Conservation (phyloP, 2,113 vertebrate species). For the Nanorana parkeri region DNA sequence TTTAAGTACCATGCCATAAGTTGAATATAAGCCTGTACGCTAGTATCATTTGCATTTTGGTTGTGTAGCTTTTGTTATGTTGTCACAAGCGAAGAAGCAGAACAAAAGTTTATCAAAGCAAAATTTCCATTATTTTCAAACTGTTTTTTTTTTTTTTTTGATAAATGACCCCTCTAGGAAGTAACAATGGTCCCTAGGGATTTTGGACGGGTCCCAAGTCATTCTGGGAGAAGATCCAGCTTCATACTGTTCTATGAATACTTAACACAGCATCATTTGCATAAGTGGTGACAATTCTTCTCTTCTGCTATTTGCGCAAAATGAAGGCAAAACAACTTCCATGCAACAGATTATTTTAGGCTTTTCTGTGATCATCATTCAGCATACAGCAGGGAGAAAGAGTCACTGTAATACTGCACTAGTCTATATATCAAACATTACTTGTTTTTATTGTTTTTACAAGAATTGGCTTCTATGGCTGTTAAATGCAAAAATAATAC, state of each 20-base stretch:
- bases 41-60: too few species aligned
- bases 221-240: slow-evolving; percentile 41
- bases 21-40: too few species aligned
- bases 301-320: slow-evolving; percentile 14
- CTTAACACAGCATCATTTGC: slow-evolving; percentile 29
- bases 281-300: slow-evolving; percentile 12
- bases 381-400: too few species aligned
- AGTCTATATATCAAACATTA: too few species aligned
- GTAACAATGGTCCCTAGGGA: slow-evolving; percentile 36
- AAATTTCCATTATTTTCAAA: slow-evolving; percentile 22
- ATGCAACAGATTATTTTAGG: slow-evolving; percentile 16
- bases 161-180: slow-evolving; percentile 41
- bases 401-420: too few species aligned
- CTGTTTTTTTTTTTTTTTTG: slow-evolving; percentile 19
- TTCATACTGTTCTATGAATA: slow-evolving; percentile 38
- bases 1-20: too few species aligned
- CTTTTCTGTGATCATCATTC: neutral
- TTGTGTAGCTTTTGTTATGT: neutral
- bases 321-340: neutral
- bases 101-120: slow-evolving; percentile 21
- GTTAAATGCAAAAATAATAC: too few species aligned
- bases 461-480: too few species aligned
- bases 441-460: too few species aligned
- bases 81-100: neutral
- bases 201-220: slow-evolving; percentile 37